Evolutionary conservation across 2,888 invertebrate genomes (phyloP).

Genomic region (Sesamia inferens): DNA sequence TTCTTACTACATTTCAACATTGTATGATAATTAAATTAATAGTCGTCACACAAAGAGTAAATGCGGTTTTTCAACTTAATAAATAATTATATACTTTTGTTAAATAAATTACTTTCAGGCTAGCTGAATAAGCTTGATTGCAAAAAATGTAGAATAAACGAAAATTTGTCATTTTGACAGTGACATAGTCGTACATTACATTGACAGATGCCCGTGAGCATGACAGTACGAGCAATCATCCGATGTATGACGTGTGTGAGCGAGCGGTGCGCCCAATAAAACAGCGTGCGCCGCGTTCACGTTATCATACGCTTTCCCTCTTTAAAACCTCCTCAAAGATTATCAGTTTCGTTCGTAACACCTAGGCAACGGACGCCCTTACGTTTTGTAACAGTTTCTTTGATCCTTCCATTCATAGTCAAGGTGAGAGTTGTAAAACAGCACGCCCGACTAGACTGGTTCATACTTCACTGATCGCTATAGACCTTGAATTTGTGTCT

Average conservation of each 20-base stretch:
- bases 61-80: too few species aligned
- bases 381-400: constrained; percentile 45
- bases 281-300: constrained; percentile 67
- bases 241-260: constrained; percentile 60
- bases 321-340: constrained; percentile 62
- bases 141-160: background rate
- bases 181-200: background rate
- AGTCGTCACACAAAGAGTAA: too few species aligned
- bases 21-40: too few species aligned
- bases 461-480: constrained; percentile 61
- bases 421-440: constrained; percentile 74
- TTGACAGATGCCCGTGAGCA: constrained; percentile 30
- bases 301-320: constrained; percentile 71
- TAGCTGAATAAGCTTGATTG: background rate
- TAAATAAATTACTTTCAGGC: background rate
- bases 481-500: constrained; percentile 67
- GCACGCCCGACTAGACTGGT: constrained; percentile 54
- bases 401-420: constrained; percentile 63
- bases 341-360: constrained; percentile 66
- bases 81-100: too few species aligned
- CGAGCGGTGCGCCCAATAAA: constrained; percentile 68
- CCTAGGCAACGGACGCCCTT: constrained; percentile 59
- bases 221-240: constrained; percentile 55
- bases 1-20: too few species aligned
- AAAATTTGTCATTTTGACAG: constrained; percentile 30